Evolutionary conservation across 1,140 invertebrate species (phyloP), one percentile per base, ranked within the genome.

Genomic region (Temnothorax longispinosus): DNA sequence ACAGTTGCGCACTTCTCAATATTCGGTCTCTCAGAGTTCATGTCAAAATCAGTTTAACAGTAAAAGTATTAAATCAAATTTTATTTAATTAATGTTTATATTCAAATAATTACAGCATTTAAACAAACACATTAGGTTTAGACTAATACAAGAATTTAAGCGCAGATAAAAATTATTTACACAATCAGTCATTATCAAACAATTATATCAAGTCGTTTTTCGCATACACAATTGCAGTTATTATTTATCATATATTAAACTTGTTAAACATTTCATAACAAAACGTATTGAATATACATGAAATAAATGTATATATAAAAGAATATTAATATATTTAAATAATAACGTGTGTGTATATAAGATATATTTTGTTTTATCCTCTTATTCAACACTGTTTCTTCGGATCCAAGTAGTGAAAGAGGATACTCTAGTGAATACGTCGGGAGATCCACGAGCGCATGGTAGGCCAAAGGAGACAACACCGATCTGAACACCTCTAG

Each of bases 401-500:
- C 94, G 87, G 0, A 97, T 96, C 96, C 96, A 97, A 1, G 93
- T 85, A 0, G 93, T 60, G 80, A 96, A 96, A 3, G 93, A 92
- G 11, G 91, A 93, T 15, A 97, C 95, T 90, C 96, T 95, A 3
- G 96, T 96, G 75, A 96, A 97, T 10, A 97, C 96, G 85, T 97
- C 97, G 3, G 97, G 97, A 77, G 95, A 95, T 15, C 96, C 96
- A 56, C 89, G 89, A n/a, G 96, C 97, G 92, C 97, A 97, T 3
- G 96, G 96, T 21, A 95, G 94, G 8, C 96, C 97, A 94, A 96
- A 97, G 4, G 96, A 97, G 2, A 97, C 96, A 52, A 97, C 94
- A 67, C 97, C 97, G 75, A 96, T 96, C 47, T 97, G 94, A 82
- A 95, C 89, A n/a, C 94, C 93, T 67, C 94, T 90, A 6, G 86